Evolutionary conservation across 2,888 invertebrate genomes (phyloP).

Genomic region (Ethmia dodecea): DNA sequence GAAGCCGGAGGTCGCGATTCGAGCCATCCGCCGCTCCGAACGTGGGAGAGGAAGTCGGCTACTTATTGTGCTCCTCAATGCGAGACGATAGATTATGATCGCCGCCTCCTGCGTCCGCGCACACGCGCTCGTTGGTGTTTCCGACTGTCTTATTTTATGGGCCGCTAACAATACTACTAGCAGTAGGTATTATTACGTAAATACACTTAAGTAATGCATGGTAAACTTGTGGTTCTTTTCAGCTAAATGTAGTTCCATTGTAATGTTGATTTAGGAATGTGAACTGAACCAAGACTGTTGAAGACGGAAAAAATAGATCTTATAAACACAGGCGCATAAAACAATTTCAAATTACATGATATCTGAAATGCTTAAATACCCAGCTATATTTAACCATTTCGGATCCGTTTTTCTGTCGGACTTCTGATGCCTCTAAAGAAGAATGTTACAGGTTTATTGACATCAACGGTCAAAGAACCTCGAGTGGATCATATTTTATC

Average conservation of each 20-base stretch:
- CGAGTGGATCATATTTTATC: too few species aligned
- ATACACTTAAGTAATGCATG: slow-evolving; percentile 6
- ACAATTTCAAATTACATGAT: too few species aligned
- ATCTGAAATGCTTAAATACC: too few species aligned
- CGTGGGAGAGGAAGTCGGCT: slow-evolving; percentile 74
- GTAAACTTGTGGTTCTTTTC: background rate
- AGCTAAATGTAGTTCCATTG: too few species aligned
- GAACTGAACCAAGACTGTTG: too few species aligned
- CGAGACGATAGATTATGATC: slow-evolving; percentile 61
- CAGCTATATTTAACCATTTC: too few species aligned
- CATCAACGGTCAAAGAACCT: slow-evolving; percentile 5
- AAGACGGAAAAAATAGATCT: too few species aligned
- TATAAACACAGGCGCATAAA: too few species aligned
- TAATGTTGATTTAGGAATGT: too few species aligned
- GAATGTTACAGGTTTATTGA: too few species aligned
- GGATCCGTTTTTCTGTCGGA: too few species aligned
- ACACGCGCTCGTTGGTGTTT: slow-evolving; percentile 17
- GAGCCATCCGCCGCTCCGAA: slow-evolving; percentile 63
- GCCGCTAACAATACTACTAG: slow-evolving; percentile 23
- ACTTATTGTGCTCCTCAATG: slow-evolving; percentile 74
- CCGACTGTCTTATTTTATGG: slow-evolving; percentile 31
- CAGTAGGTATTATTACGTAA: slow-evolving; percentile 10
- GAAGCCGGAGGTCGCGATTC: slow-evolving; percentile 52
- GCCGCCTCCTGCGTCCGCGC: slow-evolving; percentile 21
- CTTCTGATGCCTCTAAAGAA: too few species aligned